Evolutionary conservation across 2,113 vertebrate genomes (phyloP).

Genomic region (Pithys albifrons): DNA sequence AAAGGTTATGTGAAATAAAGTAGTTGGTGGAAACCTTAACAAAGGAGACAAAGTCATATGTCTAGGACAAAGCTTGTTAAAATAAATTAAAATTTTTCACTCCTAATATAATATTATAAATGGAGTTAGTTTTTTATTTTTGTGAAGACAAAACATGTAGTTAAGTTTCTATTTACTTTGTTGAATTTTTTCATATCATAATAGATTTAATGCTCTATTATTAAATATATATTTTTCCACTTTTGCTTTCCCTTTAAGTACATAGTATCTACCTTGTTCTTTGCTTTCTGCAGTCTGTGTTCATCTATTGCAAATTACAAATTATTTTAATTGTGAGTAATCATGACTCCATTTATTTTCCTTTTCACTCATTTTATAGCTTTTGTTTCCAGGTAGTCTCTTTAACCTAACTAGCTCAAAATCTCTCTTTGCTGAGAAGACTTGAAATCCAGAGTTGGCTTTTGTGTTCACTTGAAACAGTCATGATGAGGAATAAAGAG

Average conservation of each 20-base stretch:
- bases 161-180: not conserved
- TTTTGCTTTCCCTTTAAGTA: not conserved
- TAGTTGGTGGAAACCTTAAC: not conserved
- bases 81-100: not conserved
- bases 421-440: not conserved
- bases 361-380: not conserved
- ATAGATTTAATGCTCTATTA: not conserved
- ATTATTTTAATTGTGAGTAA: not conserved
- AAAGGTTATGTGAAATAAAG: not conserved
- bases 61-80: not conserved
- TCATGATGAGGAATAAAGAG: not conserved
- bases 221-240: not conserved
- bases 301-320: not conserved
- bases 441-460: not conserved
- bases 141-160: not conserved
- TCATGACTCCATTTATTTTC: not conserved
- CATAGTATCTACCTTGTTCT: not conserved
- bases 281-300: not conserved
- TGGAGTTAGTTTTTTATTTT: not conserved
- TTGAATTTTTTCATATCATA: not conserved
- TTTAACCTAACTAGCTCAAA: not conserved
- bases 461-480: not conserved
- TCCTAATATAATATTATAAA: not conserved
- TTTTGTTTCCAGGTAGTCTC: not conserved
- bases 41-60: not conserved